Evolutionary conservation across 2,888 invertebrate genomes (phyloP), one percentile per base, ranked within the genome.

Genomic region (Muscina levida): DNA sequence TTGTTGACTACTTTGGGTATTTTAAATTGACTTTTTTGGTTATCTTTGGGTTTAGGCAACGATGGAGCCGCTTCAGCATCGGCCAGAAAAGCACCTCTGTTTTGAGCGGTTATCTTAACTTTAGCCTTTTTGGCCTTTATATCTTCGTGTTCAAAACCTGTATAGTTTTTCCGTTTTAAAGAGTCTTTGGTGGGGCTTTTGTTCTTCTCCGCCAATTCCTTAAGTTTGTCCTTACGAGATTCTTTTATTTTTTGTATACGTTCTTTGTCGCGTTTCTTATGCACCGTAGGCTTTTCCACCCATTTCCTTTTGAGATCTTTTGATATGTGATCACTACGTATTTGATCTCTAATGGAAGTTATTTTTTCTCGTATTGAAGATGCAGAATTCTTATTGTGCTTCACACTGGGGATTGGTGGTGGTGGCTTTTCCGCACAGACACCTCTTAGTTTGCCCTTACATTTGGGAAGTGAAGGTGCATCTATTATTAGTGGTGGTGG

Each of bases 51-150:
- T 46, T 44, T 22, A 65, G 66, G 31, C 13, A 15, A 17, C 17
- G 88, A 88, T 26, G 85, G 88, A 72, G 89, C 87, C 77, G 86
- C 83, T 66, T 83, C 73, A 65, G 65, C 70, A 17, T 62, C 39
- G 10, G 59, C 66, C 57, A 94, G 88, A 85, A 93, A 93, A 46
- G 92, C 92, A 0, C 92, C 93, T 37, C 93, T 91, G 83, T 92
- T 93, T 37, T 91, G 90, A 22, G 88, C 84, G 0, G 92, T 92
- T 6, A 92, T 83, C 87, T 93, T 94, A 0, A 92, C 91, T 65
- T 86, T 87, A 0, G 87, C 85, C 5, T 85, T 85, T 17, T 78
- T 86, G 3, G 76, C 68, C 62, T 76, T 74, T 2, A 10, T 42
- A 0, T 62, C 62, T 1, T 19, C 26, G 11, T 24, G 31, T 39